A percentile compares a stretch with the other conserved stretches of the same genome.
phyloP scores from a whole-genome alignment of 2,888 invertebrate genomes.

The Conomelus anceps region DNA sequence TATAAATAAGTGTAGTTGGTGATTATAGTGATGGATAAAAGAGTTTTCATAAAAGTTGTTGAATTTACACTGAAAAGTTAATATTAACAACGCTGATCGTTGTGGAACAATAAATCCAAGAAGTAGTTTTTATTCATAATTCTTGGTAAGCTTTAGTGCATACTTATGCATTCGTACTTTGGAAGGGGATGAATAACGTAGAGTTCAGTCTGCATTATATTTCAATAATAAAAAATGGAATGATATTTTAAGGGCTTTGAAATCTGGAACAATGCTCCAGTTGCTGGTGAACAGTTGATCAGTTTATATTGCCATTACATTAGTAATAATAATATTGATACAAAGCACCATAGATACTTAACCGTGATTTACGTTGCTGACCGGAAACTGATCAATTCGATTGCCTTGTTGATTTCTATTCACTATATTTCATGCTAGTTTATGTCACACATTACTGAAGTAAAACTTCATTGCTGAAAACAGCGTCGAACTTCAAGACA shows the following conservation, averaged over 20 bases:
- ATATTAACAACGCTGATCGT: no score
- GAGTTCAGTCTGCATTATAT: no score
- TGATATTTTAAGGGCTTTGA: background rate
- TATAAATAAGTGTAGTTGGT: no score
- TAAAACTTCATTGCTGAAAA: background rate
- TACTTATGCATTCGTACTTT: no score
- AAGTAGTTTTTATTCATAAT: no score
- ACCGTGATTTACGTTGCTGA: background rate
- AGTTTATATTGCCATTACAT: background rate
- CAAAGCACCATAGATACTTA: background rate
- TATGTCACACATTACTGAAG: background rate
- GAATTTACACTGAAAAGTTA: no score
- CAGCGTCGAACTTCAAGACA: background rate
- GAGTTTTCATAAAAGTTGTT: no score
- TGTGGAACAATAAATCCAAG: no score
- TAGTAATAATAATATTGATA: background rate
- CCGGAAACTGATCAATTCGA: background rate
- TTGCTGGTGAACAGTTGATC: background rate
- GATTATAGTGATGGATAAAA: no score
- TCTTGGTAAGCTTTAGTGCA: no score
- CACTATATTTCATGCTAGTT: background rate
- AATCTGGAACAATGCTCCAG: background rate
- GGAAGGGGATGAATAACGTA: no score
- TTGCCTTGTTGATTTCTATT: background rate
- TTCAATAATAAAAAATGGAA: no score